These are phyloP conservation scores for Timema cristinae DNA, from an alignment of 2,888 invertebrate genomes.

Conservation along the genomic window DNA sequence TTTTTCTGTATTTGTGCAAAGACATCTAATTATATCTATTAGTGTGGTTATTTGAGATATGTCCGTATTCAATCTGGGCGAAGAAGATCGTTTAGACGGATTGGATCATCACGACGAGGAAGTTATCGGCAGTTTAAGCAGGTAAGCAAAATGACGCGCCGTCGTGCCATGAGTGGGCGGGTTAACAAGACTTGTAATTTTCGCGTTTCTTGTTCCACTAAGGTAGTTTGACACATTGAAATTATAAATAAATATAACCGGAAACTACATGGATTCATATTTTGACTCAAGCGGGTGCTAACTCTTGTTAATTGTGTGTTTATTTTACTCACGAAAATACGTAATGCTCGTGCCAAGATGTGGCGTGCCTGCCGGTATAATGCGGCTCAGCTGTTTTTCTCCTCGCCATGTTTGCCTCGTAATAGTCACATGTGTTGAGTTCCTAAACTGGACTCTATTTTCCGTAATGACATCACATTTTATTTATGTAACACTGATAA, in stretches of 20 bases:
- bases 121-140: conserved; percentile 47
- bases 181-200: conserved; percentile 10
- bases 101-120: conserved; percentile 51
- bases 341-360: conserved; percentile 14
- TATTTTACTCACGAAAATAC: background rate
- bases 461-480: too few relatives aligned
- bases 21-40: conserved; percentile 25
- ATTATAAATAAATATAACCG: too few relatives aligned
- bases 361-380: conserved; percentile 31
- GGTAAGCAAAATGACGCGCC: conserved; percentile 42
- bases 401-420: conserved; percentile 37
- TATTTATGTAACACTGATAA: too few relatives aligned
- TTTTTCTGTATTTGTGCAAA: conserved; percentile 29
- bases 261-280: too few relatives aligned
- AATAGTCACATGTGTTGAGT: conserved; percentile 17
- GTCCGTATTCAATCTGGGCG: conserved; percentile 53
- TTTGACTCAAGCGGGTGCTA: too few relatives aligned
- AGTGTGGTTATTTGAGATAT: conserved; percentile 42
- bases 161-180: conserved; percentile 25
- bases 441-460: conserved; percentile 3
- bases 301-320: too few relatives aligned
- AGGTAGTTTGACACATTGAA: conserved; percentile 4
- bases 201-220: background rate
- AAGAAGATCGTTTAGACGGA: conserved; percentile 52
- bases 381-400: conserved; percentile 35